Base-by-base conservation (phyloP, 1,140 invertebrate species). In the Pseudomyrmex concolor region DNA sequence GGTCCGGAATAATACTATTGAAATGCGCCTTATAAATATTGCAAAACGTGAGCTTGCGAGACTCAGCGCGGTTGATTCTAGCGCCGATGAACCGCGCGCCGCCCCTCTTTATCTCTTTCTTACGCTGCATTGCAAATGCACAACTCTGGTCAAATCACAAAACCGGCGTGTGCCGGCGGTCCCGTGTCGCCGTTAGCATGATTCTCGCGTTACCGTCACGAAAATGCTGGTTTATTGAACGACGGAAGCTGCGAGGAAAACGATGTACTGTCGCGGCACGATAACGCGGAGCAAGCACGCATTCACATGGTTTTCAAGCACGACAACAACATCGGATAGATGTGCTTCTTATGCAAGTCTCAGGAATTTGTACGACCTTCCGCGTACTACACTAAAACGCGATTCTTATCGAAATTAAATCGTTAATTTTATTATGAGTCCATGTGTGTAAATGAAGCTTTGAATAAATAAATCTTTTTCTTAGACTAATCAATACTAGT, bases 21-120 rank as follows among this genome's bases (percentile, higher is more conserved):
- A 89, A 89, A 90, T 90, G 86, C 71, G 78, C 81, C 86, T 90
- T 89, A 90, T 90, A 90, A 90, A 90, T 90, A 90, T 90, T 90
- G 82, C 88, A 86, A 88, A 86, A 84, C 86, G 89, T 84, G 85
- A 84, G 78, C 63, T 25, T 43, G 67, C 71, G 68, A 51, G 50
- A 4, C 48, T 45, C 50, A n/a, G 34, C 70, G 45, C 54, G 68
- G 71, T 84, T 82, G 89, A 90, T 90, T 78, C 84, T 90, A 89
- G 89, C 86, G 84, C 68, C 88, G 88, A 89, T 87, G 85, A 89
- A 89, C 87, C 72, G 59, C 72, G 59, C 74, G 55, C 45, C 78
- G 77, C 72, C 71, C 77, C 22, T 68, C 84, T 89, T 88, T 86
- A 89, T 85, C 83, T 66, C 86, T 89, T 80, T 85, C 89, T 89